These are phyloP conservation scores for Caenorhabditis sp. DNA, from an alignment of 2,888 invertebrate genomes.

Conservation along the genomic window DNA sequence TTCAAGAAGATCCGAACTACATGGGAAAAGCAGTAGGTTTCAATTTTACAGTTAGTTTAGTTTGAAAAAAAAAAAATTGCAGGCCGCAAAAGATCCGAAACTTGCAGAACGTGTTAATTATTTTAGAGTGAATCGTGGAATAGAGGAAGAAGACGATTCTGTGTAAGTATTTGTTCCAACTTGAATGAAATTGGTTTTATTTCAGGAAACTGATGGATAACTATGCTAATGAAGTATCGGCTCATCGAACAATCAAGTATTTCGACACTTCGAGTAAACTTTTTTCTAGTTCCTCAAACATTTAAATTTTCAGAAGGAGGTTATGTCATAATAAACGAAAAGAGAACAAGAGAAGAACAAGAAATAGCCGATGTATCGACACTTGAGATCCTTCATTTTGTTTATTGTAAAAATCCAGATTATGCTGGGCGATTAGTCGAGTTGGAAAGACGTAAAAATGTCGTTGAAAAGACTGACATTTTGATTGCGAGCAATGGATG, in stretches of 20 bases:
- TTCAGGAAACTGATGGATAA: background rate
- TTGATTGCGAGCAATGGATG: background rate
- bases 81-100: background rate
- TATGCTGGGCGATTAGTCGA: background rate
- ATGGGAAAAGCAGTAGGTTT: background rate
- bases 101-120: background rate
- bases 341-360: background rate
- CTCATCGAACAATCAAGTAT: background rate
- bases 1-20: background rate
- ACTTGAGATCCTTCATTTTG: constrained; percentile 15
- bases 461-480: background rate
- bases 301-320: background rate
- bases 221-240: background rate
- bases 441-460: background rate
- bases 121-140: too few relatives aligned
- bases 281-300: background rate
- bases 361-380: constrained; percentile 2
- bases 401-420: background rate
- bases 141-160: background rate
- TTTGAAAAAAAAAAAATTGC: too few relatives aligned
- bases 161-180: background rate
- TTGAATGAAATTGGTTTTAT: too few relatives aligned
- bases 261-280: background rate
- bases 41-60: background rate
- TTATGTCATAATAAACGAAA: constrained; percentile 1